Base-by-base conservation (phyloP, 1,140 invertebrate species). In the Drosophila gunungcola region DNA sequence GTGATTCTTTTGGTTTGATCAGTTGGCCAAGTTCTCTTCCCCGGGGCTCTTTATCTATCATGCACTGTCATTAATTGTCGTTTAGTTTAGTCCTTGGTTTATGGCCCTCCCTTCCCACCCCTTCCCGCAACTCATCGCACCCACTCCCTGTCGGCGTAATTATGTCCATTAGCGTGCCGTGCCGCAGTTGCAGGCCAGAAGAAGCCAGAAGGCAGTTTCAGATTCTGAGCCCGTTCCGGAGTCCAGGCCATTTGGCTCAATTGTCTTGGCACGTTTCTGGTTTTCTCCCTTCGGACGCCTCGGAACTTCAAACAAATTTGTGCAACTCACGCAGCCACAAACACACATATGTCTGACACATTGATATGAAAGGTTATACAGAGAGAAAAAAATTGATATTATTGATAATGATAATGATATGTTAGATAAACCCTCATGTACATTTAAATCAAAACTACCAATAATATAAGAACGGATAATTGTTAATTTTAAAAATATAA, bases 61-160 rank as follows among this genome's bases (percentile, higher is more conserved):
- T 60, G 34, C 55, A 61, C 74, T 85, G 82, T 88, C 75, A 86
- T 86, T 86, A 85, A 85, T 85, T 85, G 82, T 85, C 73, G 73
- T 85, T 85, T 73, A 70, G 63, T 70, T 83, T 45, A 55, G 68
- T 79, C 54, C 67, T 60, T 73, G 62, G 55, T 64, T 73, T 78
- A 55, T 75, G 51, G 27, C 34, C 11, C n/a, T n/a, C 45, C 51
- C 12, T 6, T 7, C 12, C 11, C 46, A 7, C 16, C 27, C 45
- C 32, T 27, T 21, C 16, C 16, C 16, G 16, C 16, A 21, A n/a
- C 7, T 32, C 27, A 39, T 34, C 16, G 62, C 60, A 48, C 34
- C 39, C 34, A 42, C 16, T 48, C 27, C 12, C 46, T 36, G 39
- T 77, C 43, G 58, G 73, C 82, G 77, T 85, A 85, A 85, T 85